Evolutionary conservation across 2,113 vertebrate genomes (phyloP).

Genomic region (Nesoenas mayeri): DNA sequence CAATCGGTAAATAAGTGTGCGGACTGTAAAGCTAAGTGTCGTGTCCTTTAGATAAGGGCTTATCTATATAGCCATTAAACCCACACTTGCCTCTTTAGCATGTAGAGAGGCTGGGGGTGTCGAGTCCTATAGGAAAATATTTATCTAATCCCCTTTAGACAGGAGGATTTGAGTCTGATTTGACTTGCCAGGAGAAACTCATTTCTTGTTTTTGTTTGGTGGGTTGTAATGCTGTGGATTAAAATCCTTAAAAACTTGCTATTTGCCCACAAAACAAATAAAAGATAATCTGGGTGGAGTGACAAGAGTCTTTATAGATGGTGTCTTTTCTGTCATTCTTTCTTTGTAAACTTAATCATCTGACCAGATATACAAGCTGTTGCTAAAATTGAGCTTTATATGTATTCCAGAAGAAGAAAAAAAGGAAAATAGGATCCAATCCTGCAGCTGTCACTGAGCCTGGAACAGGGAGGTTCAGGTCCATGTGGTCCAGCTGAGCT

Average conservation of each 20-base stretch:
- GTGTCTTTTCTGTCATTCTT: neutral
- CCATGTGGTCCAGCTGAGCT: neutral
- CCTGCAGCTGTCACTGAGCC: neutral
- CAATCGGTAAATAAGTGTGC: neutral
- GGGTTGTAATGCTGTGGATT: neutral
- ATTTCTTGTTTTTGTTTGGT: neutral
- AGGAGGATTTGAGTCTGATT: neutral
- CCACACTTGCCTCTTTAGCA: neutral
- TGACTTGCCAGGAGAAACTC: neutral
- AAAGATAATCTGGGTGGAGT: neutral
- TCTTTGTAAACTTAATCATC: neutral
- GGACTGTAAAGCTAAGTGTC: neutral
- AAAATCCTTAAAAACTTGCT: neutral
- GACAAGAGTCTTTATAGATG: rapidly evolving
- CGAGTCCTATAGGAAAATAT: neutral
- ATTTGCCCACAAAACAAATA: neutral
- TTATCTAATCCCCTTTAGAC: neutral
- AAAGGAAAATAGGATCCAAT: neutral
- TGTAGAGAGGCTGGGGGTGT: neutral
- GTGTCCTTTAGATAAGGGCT: slow-evolving; percentile 38
- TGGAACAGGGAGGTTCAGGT: neutral
- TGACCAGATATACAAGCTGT: rapidly evolving
- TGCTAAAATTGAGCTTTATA: neutral
- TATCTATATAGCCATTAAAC: slow-evolving; percentile 29
- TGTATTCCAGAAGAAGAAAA: neutral